Percentiles rank a stretch among this genome's conserved stretches.
Evolutionary conservation across 2,888 invertebrate genomes (phyloP).

Genomic region (Drosophila falleni): DNA sequence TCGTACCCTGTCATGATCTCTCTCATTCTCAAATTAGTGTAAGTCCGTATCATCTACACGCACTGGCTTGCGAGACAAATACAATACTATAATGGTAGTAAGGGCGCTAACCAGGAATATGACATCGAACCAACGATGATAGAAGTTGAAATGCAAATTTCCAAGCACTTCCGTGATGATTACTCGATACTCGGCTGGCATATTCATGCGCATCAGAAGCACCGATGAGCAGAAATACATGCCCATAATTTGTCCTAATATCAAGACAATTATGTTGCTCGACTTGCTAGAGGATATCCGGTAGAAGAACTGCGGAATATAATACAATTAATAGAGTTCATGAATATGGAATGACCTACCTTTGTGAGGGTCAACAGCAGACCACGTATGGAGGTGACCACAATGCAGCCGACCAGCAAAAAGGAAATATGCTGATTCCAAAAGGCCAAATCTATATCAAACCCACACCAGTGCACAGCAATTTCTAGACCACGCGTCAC

Average conservation of each 20-base stretch:
- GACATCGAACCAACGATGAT: slow-evolving; percentile 99
- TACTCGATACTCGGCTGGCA: slow-evolving; percentile 98
- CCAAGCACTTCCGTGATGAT: slow-evolving; percentile 95
- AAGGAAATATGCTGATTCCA: slow-evolving; percentile 99
- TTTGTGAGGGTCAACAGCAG: slow-evolving; percentile 98
- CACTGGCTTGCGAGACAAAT: slow-evolving; percentile 97
- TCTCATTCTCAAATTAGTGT: slow-evolving; percentile 56
- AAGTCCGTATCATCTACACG: slow-evolving; percentile 84
- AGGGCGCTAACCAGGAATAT: slow-evolving; percentile 98
- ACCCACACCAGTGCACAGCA: slow-evolving; percentile 97
- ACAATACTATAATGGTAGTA: slow-evolving; percentile 97
- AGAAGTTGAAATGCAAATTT: slow-evolving; percentile 99
- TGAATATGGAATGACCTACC: slow-evolving; percentile 86
- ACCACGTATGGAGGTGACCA: slow-evolving; percentile 98
- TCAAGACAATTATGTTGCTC: slow-evolving; percentile 98
- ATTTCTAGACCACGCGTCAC: slow-evolving; percentile 98
- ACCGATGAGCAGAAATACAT: slow-evolving; percentile 99
- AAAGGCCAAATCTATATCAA: slow-evolving; percentile 98
- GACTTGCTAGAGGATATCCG: slow-evolving; percentile 99
- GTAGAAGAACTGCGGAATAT: slow-evolving; percentile 95
- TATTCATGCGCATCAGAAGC: slow-evolving; percentile 98
- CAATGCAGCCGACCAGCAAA: slow-evolving; percentile 98
- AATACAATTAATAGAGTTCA: not conserved
- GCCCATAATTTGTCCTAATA: slow-evolving; percentile 99
- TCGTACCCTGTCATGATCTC: slow-evolving; percentile 33